These are phyloP conservation scores for Sebastes matsubarae DNA, from an alignment of 2,797 vertebrate genomes.

Conservation along the genomic window DNA sequence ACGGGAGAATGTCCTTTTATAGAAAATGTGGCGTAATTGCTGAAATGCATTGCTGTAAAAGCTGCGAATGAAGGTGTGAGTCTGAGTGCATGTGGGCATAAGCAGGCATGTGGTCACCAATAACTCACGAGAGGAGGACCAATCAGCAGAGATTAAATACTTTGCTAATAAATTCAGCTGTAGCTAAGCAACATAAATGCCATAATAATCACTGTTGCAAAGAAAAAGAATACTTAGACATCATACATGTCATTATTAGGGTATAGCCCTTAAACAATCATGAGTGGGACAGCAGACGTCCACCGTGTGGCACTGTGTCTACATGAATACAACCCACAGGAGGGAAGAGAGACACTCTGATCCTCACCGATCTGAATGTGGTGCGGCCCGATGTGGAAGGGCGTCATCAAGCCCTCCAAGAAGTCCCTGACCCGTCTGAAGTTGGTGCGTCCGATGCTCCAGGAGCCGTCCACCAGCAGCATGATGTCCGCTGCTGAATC, in stretches of 20 bases:
- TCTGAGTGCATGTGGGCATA: not conserved
- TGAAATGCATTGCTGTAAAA: not conserved
- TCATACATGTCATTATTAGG: not conserved
- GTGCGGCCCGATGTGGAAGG: slow-evolving; percentile 86
- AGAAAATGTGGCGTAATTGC: not conserved
- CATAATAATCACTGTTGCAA: not conserved
- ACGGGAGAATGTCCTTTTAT: not conserved
- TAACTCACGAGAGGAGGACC: not conserved
- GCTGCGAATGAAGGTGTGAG: not conserved
- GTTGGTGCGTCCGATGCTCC: slow-evolving; percentile 94
- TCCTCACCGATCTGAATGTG: slow-evolving; percentile 90
- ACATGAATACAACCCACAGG: not conserved
- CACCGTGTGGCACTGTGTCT: not conserved
- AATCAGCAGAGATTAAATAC: not conserved
- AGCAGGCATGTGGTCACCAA: not conserved
- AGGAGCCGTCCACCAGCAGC: slow-evolving; percentile 94
- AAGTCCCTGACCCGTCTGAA: slow-evolving; percentile 93
- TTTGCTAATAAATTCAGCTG: not conserved
- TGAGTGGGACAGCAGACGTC: not conserved
- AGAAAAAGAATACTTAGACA: not conserved
- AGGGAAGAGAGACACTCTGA: not conserved
- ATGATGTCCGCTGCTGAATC: slow-evolving; percentile 82
- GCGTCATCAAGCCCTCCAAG: slow-evolving; percentile 87
- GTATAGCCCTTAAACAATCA: too few species aligned
- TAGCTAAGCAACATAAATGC: not conserved